phyloP scores from a whole-genome alignment of 2,888 invertebrate genomes.

The Dasysyrphus albostriatus region DNA sequence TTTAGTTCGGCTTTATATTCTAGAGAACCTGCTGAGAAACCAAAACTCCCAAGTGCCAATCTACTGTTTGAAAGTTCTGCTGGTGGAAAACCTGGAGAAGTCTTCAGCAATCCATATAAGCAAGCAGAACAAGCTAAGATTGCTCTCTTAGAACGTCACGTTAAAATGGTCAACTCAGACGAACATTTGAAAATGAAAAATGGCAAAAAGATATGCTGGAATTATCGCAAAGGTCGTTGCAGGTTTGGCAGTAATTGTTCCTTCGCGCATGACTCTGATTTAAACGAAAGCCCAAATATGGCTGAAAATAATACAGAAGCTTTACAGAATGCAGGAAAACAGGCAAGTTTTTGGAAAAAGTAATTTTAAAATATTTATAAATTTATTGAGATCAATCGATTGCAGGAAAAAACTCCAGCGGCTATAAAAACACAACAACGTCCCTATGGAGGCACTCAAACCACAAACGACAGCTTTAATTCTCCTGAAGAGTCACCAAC shows the following conservation, averaged over 20 bases:
- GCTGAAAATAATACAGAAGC: constrained; percentile 30
- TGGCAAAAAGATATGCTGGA: constrained; percentile 96
- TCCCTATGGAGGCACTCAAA: constrained; percentile 52
- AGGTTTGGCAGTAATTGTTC: constrained; percentile 96
- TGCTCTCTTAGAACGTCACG: constrained; percentile 94
- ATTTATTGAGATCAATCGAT: neutral
- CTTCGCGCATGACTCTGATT: constrained; percentile 95
- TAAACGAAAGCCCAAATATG: constrained; percentile 86
- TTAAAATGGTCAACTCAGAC: constrained; percentile 93
- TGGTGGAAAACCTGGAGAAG: constrained; percentile 82
- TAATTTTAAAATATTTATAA: neutral
- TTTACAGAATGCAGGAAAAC: constrained; percentile 8
- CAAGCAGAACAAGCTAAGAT: constrained; percentile 94
- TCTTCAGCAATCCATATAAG: constrained; percentile 94
- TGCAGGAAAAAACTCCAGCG: constrained; percentile 56
- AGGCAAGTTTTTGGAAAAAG: constrained; percentile 1
- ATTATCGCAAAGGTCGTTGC: constrained; percentile 95
- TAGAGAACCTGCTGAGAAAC: constrained; percentile 53
- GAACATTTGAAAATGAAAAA: constrained; percentile 91
- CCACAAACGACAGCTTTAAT: constrained; percentile 32
- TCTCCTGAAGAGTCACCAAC: constrained; percentile 20
- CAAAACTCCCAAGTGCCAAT: constrained; percentile 81
- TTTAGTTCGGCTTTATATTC: neutral
- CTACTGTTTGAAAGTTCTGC: constrained; percentile 76
- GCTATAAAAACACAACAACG: constrained; percentile 65